Conservation (phyloP, 1,140 invertebrate species). For the Calosoma granatense region DNA sequence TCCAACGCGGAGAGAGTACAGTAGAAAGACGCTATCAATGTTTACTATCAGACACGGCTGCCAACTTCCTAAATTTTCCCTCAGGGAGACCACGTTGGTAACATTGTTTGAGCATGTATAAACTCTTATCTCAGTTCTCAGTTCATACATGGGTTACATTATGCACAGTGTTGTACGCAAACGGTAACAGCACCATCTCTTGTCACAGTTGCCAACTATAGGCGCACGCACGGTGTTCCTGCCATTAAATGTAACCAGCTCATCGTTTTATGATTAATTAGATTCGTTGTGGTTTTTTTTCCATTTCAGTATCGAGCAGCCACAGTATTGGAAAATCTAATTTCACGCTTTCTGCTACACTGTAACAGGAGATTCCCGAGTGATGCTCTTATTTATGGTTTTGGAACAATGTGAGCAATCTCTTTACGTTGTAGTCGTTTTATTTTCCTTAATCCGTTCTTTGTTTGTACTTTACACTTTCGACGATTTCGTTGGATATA, state of each 20-base stretch:
- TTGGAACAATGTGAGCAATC: too few species aligned
- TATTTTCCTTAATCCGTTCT: too few species aligned
- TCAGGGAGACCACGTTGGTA: background rate
- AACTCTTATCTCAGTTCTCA: background rate
- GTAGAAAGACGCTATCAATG: background rate
- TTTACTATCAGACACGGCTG: conserved; percentile 1
- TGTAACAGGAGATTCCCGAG: too few species aligned
- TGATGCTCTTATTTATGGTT: too few species aligned
- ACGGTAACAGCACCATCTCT: background rate
- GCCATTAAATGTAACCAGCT: background rate
- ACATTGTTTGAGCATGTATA: background rate
- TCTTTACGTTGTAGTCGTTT: too few species aligned
- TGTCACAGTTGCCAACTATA: background rate
- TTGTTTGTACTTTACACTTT: too few species aligned
- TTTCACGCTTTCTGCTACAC: too few species aligned
- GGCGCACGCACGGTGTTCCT: background rate
- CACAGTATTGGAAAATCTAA: too few species aligned
- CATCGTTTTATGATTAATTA: background rate
- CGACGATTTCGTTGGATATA: too few species aligned
- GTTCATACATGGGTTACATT: background rate
- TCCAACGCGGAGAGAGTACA: background rate
- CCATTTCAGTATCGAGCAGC: too few species aligned
- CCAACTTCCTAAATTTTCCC: background rate
- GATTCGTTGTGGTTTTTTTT: background rate
- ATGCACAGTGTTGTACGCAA: background rate